phyloP scores from a whole-genome alignment of 2,797 vertebrate genomes.

The Tamandua tetradactyla region DNA sequence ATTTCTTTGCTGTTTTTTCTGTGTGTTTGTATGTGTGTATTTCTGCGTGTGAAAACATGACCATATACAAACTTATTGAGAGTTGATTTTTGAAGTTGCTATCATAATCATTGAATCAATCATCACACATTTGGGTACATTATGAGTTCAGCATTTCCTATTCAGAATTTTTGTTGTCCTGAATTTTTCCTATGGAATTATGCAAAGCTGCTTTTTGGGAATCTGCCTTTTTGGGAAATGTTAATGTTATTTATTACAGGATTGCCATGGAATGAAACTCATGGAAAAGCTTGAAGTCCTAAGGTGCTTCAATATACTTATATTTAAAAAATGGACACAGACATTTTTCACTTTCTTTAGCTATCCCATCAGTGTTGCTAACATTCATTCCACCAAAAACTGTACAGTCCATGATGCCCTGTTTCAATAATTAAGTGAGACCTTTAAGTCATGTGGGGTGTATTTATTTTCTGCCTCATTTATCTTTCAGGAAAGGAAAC shows the following conservation, averaged over 20 bases:
- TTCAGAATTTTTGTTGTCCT: background rate
- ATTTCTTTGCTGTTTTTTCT: background rate
- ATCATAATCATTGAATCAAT: background rate
- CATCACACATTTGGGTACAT: background rate
- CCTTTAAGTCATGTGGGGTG: background rate
- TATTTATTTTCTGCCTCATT: background rate
- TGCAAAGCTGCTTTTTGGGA: background rate
- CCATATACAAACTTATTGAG: background rate
- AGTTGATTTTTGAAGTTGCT: background rate
- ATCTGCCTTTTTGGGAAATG: background rate
- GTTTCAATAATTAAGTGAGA: background rate
- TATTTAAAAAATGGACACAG: background rate
- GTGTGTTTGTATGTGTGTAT: background rate
- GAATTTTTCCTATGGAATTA: background rate
- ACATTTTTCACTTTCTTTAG: background rate
- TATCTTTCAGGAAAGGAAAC: background rate
- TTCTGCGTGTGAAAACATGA: background rate
- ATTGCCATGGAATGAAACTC: background rate
- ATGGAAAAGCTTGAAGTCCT: background rate
- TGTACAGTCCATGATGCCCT: background rate
- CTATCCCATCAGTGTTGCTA: background rate
- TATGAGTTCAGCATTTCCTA: background rate
- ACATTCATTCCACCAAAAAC: background rate
- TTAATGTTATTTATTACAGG: background rate
- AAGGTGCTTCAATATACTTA: background rate